These are phyloP conservation scores for Calephelis perditalis DNA, from an alignment of 2,888 invertebrate genomes.

Conservation along the genomic window DNA sequence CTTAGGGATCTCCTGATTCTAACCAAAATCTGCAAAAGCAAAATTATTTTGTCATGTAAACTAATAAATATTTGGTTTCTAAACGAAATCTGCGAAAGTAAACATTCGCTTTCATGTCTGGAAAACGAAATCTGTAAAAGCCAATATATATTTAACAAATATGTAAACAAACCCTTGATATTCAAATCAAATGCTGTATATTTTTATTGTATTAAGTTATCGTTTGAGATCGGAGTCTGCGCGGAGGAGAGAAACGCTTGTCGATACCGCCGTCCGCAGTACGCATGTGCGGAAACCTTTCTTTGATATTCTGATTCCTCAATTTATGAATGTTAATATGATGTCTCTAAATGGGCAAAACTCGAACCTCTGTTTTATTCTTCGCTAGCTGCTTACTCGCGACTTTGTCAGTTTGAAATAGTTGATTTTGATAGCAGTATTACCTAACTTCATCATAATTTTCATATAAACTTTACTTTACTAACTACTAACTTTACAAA, in stretches of 20 bases:
- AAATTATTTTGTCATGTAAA: not conserved
- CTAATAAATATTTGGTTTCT: not conserved
- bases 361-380: slow-evolving; percentile 28
- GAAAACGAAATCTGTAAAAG: not conserved
- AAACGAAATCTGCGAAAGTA: not conserved
- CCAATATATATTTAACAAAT: not conserved
- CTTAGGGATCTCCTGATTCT: too few species aligned
- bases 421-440: too few species aligned
- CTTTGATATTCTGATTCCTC: slow-evolving; percentile 69
- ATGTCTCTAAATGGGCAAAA: slow-evolving; percentile 50
- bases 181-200: slow-evolving; percentile 63
- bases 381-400: too few species aligned
- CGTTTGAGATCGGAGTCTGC: slow-evolving; percentile 55
- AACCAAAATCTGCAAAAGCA: too few species aligned
- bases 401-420: too few species aligned
- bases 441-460: too few species aligned
- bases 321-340: slow-evolving; percentile 67
- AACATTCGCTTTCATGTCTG: not conserved
- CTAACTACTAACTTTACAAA: too few species aligned
- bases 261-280: slow-evolving; percentile 51
- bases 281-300: slow-evolving; percentile 67
- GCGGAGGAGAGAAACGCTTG: slow-evolving; percentile 44
- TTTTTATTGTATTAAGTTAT: slow-evolving; percentile 71
- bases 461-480: too few species aligned
- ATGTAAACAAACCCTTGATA: slow-evolving; percentile 38